Conservation (phyloP, 2,113 vertebrate genomes). For the Lepisosteus osseus region DNA sequence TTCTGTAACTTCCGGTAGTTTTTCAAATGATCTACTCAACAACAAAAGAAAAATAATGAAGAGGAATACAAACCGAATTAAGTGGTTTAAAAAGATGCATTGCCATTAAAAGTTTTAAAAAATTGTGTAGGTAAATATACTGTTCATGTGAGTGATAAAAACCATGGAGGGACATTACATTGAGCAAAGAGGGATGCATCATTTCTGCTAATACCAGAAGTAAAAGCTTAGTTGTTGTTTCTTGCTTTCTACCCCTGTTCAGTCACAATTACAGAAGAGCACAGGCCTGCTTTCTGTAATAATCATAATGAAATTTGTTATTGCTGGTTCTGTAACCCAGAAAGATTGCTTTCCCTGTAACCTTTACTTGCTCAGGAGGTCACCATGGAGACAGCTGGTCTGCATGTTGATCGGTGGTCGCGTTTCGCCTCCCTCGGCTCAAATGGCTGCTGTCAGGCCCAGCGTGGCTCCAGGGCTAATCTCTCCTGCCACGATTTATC, state of each 20-base stretch:
- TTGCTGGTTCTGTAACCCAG: neutral
- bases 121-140: no score
- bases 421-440: neutral
- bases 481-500: slow-evolving; percentile 2
- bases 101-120: no score
- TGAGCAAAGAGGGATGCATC: no score
- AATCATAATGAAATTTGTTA: neutral
- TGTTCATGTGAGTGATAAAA: no score
- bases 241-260: neutral
- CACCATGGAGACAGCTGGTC: slow-evolving; percentile 4
- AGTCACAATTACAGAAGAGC: neutral
- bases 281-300: neutral
- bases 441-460: slow-evolving; percentile 1
- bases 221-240: neutral
- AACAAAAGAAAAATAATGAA: no score
- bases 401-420: neutral
- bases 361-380: slow-evolving; percentile 3
- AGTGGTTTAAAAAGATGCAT: no score
- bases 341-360: slow-evolving; percentile 5
- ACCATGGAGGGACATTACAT: no score
- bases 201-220: no score
- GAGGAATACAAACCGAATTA: no score
- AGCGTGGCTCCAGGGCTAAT: neutral
- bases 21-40: no score
- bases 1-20: no score